A percentile compares a stretch with the other conserved stretches of the same genome.
phyloP scores from a whole-genome alignment of 92 coral and sea anemone genomes.

The Epizoanthus rinbou region DNA sequence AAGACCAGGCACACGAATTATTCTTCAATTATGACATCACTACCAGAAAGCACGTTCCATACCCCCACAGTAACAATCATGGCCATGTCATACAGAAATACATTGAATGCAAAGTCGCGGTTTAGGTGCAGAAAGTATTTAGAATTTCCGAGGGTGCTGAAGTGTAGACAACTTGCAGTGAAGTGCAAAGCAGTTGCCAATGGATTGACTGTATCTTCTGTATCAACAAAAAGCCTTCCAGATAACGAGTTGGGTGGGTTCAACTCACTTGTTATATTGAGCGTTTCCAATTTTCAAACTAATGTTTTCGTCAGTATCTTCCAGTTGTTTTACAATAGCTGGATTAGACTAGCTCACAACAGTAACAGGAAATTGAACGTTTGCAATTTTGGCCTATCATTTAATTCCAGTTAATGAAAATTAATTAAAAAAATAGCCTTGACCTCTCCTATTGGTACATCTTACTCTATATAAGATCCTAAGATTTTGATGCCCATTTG shows the following conservation, averaged over 20 bases:
- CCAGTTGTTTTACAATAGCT: not conserved
- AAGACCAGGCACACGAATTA: too few relatives aligned
- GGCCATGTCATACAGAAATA: conserved; percentile 2
- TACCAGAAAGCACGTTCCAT: not conserved
- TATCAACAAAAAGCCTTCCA: not conserved
- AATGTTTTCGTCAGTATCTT: not conserved
- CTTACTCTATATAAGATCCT: too few relatives aligned
- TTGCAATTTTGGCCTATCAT: too few relatives aligned
- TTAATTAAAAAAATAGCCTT: too few relatives aligned
- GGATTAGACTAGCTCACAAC: too few relatives aligned
- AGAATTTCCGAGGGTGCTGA: not conserved
- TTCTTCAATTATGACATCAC: not conserved
- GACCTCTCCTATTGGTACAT: too few relatives aligned
- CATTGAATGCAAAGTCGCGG: not conserved
- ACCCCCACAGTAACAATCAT: conserved; percentile 1
- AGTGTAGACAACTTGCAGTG: not conserved
- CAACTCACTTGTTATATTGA: not conserved
- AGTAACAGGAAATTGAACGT: too few relatives aligned
- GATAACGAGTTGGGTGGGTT: not conserved
- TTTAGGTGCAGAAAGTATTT: conserved; percentile 13
- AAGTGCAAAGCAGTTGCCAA: conserved; percentile 10
- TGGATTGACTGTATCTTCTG: not conserved
- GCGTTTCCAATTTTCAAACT: not conserved
- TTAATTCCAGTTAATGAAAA: too few relatives aligned
- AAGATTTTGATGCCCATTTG: too few relatives aligned